Conservation (phyloP, 1,140 invertebrate species). For the Holotrichia oblita region DNA sequence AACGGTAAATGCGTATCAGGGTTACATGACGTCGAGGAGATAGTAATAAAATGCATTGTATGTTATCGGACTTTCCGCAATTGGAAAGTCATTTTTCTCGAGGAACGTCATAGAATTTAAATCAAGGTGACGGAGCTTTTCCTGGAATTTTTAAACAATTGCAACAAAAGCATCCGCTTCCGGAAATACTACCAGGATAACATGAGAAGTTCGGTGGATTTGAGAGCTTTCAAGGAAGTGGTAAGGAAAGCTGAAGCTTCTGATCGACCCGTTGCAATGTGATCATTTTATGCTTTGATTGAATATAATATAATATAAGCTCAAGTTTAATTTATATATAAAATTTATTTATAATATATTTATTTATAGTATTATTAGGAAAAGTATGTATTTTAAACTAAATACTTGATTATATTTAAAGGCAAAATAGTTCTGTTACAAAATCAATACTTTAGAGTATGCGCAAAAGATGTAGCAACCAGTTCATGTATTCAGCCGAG, state of each 20-base stretch:
- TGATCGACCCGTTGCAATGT: background rate
- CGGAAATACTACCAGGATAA: background rate
- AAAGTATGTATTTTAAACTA: background rate
- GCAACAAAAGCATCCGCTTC: conserved; percentile 19
- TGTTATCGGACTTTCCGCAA: background rate
- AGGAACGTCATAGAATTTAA: conserved; percentile 6
- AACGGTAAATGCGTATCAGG: background rate
- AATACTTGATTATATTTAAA: background rate
- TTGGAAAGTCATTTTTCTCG: background rate
- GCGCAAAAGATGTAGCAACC: background rate
- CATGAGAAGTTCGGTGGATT: background rate
- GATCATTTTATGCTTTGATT: too few species aligned
- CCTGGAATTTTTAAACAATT: conserved; percentile 6
- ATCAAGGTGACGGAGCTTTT: background rate
- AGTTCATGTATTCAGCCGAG: too few species aligned
- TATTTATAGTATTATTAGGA: background rate
- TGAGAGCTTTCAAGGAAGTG: background rate
- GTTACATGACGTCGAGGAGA: background rate
- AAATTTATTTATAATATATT: background rate
- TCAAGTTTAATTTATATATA: background rate
- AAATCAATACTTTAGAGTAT: conserved; percentile 7
- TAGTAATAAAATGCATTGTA: conserved; percentile 14
- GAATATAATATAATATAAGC: background rate
- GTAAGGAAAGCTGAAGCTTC: background rate
- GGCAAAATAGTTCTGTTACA: background rate